Evolutionary conservation across 2,888 invertebrate species (phyloP).

Genomic region (Papilio protenor): DNA sequence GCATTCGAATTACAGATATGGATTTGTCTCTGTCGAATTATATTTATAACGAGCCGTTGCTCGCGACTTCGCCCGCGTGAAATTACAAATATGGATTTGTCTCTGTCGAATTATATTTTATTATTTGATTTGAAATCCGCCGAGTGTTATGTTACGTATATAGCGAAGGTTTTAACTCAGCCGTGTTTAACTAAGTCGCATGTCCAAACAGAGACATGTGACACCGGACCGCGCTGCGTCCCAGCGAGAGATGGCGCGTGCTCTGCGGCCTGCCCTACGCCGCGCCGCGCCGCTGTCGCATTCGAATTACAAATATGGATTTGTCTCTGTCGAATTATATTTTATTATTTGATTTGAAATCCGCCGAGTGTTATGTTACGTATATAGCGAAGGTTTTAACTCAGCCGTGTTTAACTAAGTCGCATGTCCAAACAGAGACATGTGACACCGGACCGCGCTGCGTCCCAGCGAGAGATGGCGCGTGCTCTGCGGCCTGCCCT

Average conservation of each 20-base stretch:
- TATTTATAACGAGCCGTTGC: background rate
- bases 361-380: conserved; percentile 43
- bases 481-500: conserved; percentile 18
- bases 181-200: too few species aligned
- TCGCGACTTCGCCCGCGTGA: too few species aligned
- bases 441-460: conserved; percentile 35
- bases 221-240: too few species aligned
- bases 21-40: background rate
- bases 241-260: too few species aligned
- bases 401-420: conserved; percentile 39
- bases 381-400: conserved; percentile 42
- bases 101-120: conserved; percentile 20
- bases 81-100: too few species aligned
- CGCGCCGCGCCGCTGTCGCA: conserved; percentile 11
- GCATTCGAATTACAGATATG: conserved; percentile 28
- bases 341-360: conserved; percentile 44
- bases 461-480: conserved; percentile 10
- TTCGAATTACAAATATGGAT: conserved; percentile 20
- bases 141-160: too few species aligned
- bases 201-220: too few species aligned
- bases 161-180: too few species aligned
- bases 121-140: too few species aligned
- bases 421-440: conserved; percentile 41
- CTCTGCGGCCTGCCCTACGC: too few species aligned
- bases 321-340: conserved; percentile 16